These are phyloP conservation scores for Chrysogorgia sp. DNA, from an alignment of 92 coral and sea anemone species.

Conservation along the genomic window DNA sequence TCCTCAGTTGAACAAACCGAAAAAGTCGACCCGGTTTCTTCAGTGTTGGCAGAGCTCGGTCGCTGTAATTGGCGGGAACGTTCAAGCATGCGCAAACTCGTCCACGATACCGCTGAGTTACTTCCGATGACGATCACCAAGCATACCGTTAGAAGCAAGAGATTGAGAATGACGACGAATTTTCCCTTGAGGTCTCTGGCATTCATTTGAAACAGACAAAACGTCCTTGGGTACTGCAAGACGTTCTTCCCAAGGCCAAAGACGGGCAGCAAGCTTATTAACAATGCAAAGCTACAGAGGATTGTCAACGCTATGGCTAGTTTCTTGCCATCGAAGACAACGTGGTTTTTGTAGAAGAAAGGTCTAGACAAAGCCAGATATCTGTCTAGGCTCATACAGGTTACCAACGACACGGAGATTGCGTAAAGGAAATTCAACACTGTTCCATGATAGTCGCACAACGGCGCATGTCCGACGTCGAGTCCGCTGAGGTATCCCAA, in stretches of 20 bases:
- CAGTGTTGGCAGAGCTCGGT: not conserved
- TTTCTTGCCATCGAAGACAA: conserved; percentile 79
- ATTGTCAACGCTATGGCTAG: conserved; percentile 69
- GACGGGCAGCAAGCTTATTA: conserved; percentile 77
- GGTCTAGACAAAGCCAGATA: conserved; percentile 80
- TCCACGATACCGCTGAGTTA: conserved; percentile 67
- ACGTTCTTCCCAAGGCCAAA: conserved; percentile 87
- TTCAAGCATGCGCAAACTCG: conserved; percentile 25
- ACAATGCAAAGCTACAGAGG: conserved; percentile 65
- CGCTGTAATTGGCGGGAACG: conserved; percentile 36
- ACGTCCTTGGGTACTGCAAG: conserved; percentile 91
- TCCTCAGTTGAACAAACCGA: conserved; percentile 50
- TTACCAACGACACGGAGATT: conserved; percentile 73
- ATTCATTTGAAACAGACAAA: conserved; percentile 90
- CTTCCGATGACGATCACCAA: conserved; percentile 71
- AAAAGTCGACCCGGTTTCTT: conserved; percentile 14
- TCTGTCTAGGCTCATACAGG: conserved; percentile 87
- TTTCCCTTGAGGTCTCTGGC: conserved; percentile 74
- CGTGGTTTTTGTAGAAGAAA: conserved; percentile 77
- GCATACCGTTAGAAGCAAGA: conserved; percentile 64
- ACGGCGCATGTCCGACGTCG: conserved; percentile 75
- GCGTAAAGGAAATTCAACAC: conserved; percentile 68
- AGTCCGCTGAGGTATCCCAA: conserved; percentile 76
- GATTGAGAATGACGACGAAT: conserved; percentile 70
- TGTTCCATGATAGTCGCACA: conserved; percentile 88